Conservation (phyloP, 2,888 invertebrate species). For the Osmoderma eremita region DNA sequence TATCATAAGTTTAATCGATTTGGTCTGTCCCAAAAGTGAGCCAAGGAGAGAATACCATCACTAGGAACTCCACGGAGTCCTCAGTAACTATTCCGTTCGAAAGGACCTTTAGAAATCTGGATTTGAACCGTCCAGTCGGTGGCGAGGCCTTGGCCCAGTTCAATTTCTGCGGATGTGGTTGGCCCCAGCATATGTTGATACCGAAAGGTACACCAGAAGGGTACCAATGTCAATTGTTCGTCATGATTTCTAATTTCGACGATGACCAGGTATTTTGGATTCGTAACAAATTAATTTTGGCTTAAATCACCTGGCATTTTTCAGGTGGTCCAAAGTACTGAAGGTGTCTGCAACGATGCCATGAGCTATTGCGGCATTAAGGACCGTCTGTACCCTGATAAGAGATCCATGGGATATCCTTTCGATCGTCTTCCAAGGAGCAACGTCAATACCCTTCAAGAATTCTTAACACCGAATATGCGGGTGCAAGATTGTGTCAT, state of each 20-base stretch:
- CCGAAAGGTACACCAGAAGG: slow-evolving; percentile 78
- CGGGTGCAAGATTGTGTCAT: slow-evolving; percentile 55
- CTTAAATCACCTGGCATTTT: background rate
- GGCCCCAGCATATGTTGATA: slow-evolving; percentile 85
- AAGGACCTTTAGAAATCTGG: slow-evolving; percentile 79
- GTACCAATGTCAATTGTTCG: slow-evolving; percentile 75
- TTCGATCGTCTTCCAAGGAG: slow-evolving; percentile 71
- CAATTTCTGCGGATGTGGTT: slow-evolving; percentile 89
- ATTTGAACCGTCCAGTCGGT: slow-evolving; percentile 70
- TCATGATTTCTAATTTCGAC: slow-evolving; percentile 79
- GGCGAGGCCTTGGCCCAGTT: slow-evolving; percentile 68
- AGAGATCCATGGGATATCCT: slow-evolving; percentile 84
- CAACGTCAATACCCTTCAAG: slow-evolving; percentile 66
- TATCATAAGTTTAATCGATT: background rate
- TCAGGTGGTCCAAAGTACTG: slow-evolving; percentile 65
- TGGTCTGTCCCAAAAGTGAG: slow-evolving; percentile 65
- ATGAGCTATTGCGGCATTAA: slow-evolving; percentile 80
- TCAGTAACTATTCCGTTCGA: slow-evolving; percentile 87
- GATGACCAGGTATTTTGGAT: slow-evolving; percentile 70
- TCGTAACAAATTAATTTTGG: background rate
- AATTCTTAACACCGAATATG: slow-evolving; percentile 79
- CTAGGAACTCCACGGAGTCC: slow-evolving; percentile 75
- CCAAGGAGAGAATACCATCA: slow-evolving; percentile 74
- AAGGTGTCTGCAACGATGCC: slow-evolving; percentile 73
- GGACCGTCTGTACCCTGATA: slow-evolving; percentile 80